These are phyloP conservation scores for Heteromurus nitidus DNA, from an alignment of 2,888 invertebrate species.

Conservation along the genomic window DNA sequence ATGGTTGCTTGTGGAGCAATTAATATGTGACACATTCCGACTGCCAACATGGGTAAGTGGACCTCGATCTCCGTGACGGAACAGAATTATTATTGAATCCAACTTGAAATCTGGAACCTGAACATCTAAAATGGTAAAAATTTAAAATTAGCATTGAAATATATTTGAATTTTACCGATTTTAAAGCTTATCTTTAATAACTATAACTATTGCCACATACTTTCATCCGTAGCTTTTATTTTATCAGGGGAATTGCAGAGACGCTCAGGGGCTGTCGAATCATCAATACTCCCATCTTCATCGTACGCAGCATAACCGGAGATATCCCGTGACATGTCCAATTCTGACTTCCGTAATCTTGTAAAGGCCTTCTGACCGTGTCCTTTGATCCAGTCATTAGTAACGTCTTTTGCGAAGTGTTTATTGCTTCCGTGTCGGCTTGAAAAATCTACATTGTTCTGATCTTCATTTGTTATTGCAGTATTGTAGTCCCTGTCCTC, in stretches of 20 bases:
- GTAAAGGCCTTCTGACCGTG: constrained; percentile 30
- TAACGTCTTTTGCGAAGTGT: constrained; percentile 49
- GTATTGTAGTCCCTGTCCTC: constrained; percentile 53
- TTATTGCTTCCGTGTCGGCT: constrained; percentile 57
- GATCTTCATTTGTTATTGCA: constrained; percentile 40
- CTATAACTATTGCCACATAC: constrained; percentile 76
- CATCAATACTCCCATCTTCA: constrained; percentile 34
- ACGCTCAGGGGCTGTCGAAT: constrained; percentile 46
- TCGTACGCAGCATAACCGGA: constrained; percentile 39
- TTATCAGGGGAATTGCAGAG: constrained; percentile 85
- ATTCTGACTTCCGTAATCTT: not conserved
- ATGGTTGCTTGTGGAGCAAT: constrained; percentile 78
- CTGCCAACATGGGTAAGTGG: constrained; percentile 85
- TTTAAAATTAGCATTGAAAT: constrained; percentile 3
- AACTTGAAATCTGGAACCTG: constrained; percentile 80
- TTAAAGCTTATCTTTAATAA: not conserved
- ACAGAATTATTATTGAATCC: constrained; percentile 84
- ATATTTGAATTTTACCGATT: too few relatives aligned
- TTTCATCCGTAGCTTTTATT: constrained; percentile 84
- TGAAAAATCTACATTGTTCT: constrained; percentile 34
- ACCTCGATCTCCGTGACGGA: constrained; percentile 92
- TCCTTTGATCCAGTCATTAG: constrained; percentile 16
- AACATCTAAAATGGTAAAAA: constrained; percentile 75
- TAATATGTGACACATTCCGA: constrained; percentile 84
- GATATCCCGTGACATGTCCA: constrained; percentile 7